Conservation (phyloP, 2,888 invertebrate genomes). For the Cosmopolites sordidus region DNA sequence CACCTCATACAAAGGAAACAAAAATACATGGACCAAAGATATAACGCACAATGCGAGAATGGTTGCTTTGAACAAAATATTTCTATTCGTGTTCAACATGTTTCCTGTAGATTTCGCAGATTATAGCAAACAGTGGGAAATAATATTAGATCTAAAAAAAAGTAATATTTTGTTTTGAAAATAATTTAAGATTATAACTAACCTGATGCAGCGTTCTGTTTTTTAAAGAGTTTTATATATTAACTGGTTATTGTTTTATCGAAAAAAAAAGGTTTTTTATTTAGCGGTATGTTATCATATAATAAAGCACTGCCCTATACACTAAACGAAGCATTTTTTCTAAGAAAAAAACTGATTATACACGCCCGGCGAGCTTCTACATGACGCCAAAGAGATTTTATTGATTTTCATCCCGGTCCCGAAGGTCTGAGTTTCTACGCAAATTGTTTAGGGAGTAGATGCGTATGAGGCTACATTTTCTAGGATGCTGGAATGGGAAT, state of each 20-base stretch:
- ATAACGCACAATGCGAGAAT: constrained; percentile 56
- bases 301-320: constrained; percentile 22
- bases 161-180: too few species aligned
- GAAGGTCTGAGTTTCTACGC: constrained; percentile 18
- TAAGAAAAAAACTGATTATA: constrained; percentile 14
- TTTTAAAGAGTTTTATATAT: too few species aligned
- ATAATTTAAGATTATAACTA: too few species aligned
- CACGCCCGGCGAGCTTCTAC: constrained; percentile 15
- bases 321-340: constrained; percentile 22
- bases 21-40: constrained; percentile 56
- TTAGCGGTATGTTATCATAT: constrained; percentile 2
- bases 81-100: constrained; percentile 56
- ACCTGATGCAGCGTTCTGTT: too few species aligned
- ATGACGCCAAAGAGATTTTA: constrained; percentile 15
- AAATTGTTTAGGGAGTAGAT: constrained; percentile 19
- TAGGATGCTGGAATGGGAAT: constrained; percentile 6
- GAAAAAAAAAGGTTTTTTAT: too few species aligned
- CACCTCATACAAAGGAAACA: constrained; percentile 55
- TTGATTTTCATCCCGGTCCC: constrained; percentile 25
- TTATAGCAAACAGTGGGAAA: too few species aligned
- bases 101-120: too few species aligned
- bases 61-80: constrained; percentile 56
- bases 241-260: too few species aligned
- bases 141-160: too few species aligned
- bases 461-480: constrained; percentile 6